Percentiles rank a stretch among this genome's conserved stretches.
phyloP scores from a whole-genome alignment of 2,113 vertebrate genomes.

The Nasalis larvatus region DNA sequence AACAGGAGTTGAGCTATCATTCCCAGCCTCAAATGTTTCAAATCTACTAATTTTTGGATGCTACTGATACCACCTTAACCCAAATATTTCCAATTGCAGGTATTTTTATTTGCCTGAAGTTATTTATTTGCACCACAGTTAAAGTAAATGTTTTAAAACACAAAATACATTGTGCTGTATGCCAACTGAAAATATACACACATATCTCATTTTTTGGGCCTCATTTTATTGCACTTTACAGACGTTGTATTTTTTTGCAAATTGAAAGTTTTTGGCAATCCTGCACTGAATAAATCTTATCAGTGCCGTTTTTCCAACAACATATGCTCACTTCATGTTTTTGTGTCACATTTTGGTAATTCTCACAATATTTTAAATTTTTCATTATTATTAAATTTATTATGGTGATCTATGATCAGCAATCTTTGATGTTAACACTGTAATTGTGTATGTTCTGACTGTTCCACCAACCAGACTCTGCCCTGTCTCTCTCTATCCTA shows the following conservation, averaged over 20 bases:
- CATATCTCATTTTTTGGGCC: neutral
- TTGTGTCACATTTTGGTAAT: neutral
- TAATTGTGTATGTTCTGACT: neutral
- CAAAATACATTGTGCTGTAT: neutral
- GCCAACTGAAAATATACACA: neutral
- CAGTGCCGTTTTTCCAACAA: neutral
- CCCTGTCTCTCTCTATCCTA: neutral
- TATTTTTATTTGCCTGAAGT: neutral
- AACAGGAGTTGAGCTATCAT: no score
- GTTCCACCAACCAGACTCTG: neutral
- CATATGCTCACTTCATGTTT: neutral
- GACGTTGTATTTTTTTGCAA: neutral
- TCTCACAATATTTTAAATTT: neutral
- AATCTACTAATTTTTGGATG: neutral
- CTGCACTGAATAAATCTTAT: neutral
- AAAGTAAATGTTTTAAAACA: neutral
- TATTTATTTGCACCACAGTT: neutral
- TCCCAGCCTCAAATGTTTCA: neutral
- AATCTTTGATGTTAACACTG: neutral
- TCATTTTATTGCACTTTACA: neutral
- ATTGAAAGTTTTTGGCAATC: neutral
- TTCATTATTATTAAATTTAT: neutral
- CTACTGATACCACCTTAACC: neutral
- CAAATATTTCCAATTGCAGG: neutral
- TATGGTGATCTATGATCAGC: neutral